Percentiles rank a stretch among this genome's conserved stretches.
phyloP scores from a whole-genome alignment of 2,113 vertebrate genomes.

The Malurus alboscapulatus region DNA sequence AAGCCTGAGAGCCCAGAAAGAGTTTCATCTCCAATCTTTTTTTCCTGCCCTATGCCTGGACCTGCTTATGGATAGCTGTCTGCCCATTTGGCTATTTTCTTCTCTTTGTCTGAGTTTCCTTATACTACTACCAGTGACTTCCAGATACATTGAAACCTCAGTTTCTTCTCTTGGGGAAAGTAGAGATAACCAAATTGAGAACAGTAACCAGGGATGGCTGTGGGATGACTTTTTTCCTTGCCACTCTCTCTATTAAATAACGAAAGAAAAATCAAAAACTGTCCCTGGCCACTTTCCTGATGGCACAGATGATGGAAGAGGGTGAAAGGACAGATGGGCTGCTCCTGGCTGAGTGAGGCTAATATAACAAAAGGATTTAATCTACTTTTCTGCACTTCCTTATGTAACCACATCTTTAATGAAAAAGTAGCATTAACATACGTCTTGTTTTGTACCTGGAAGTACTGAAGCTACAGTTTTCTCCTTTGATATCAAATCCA shows the following conservation, averaged over 20 bases:
- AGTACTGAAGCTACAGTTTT: background rate
- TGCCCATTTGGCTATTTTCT: background rate
- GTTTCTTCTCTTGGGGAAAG: background rate
- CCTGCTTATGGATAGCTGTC: rapidly evolving
- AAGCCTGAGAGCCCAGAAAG: background rate
- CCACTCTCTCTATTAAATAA: too few relatives aligned
- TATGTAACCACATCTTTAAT: background rate
- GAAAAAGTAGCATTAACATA: background rate
- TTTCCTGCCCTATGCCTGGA: background rate
- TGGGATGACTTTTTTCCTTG: rapidly evolving
- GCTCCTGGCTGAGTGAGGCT: background rate
- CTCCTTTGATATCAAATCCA: background rate
- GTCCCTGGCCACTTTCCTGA: background rate
- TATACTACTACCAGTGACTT: background rate
- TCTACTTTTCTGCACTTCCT: background rate
- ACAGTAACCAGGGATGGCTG: background rate
- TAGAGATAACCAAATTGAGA: background rate
- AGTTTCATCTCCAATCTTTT: background rate
- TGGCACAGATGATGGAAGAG: background rate
- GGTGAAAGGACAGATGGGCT: background rate
- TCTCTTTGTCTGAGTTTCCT: background rate
- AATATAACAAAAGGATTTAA: background rate
- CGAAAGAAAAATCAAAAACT: background rate
- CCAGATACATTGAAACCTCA: rapidly evolving
- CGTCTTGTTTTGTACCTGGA: background rate